phyloP scores from a whole-genome alignment of 2,113 vertebrate species.

The Thermophis baileyi region DNA sequence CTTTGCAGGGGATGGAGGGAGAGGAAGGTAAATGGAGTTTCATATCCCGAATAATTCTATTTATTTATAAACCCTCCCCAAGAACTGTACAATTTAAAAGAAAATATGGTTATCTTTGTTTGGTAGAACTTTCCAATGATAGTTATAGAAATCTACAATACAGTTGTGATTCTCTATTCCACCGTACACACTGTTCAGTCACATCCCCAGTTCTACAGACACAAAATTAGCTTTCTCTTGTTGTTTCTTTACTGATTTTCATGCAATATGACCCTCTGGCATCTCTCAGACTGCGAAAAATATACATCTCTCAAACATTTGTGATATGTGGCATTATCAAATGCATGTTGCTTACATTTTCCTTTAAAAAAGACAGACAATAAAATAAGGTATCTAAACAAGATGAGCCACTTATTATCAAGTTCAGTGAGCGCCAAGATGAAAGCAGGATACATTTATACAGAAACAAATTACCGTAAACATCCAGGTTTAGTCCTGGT shows the following conservation, averaged over 20 bases:
- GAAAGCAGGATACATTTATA: slow-evolving; percentile 22
- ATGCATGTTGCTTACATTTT: slow-evolving; percentile 7
- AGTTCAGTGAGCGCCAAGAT: slow-evolving; percentile 34
- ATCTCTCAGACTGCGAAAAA: not conserved
- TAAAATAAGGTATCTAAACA: slow-evolving; percentile 13
- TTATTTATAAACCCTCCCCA: slow-evolving; percentile 15
- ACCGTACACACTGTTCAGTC: not conserved
- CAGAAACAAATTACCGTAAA: slow-evolving; percentile 38
- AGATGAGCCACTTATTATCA: slow-evolving; percentile 20
- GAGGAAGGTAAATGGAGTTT: slow-evolving; percentile 6
- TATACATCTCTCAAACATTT: not conserved
- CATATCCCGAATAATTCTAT: slow-evolving; percentile 3
- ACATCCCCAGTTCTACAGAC: not conserved
- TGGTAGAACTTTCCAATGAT: not conserved
- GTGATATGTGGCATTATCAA: slow-evolving; percentile 14
- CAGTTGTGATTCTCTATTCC: slow-evolving; percentile 11
- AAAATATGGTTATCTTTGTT: not conserved
- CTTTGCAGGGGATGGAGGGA: not conserved
- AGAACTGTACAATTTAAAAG: slow-evolving; percentile 19
- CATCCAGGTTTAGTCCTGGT: slow-evolving; percentile 38
- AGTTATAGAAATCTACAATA: slow-evolving; percentile 19
- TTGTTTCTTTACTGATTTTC: not conserved
- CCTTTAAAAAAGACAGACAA: slow-evolving; percentile 30
- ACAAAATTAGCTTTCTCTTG: not conserved
- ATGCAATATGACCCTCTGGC: not conserved